Conservation (phyloP, 1,140 invertebrate genomes). For the Bradysia coprophila region DNA sequence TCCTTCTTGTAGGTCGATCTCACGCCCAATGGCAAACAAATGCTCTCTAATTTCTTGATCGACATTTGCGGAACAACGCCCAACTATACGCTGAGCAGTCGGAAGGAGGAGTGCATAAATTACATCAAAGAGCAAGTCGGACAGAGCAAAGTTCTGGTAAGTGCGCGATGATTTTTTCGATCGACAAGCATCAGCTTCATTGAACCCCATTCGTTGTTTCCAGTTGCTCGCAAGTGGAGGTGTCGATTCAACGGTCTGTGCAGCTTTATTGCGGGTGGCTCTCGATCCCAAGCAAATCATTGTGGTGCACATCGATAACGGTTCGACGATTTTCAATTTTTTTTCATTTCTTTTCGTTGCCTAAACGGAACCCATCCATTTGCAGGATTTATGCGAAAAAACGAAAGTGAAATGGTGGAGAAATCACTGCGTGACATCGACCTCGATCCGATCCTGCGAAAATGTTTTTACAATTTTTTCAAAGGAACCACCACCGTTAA, state of each 20-base stretch:
- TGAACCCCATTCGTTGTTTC: constrained; percentile 9
- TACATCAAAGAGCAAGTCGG: constrained; percentile 84
- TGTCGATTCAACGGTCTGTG: constrained; percentile 97
- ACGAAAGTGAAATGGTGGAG: constrained; percentile 80
- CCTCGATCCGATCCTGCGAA: constrained; percentile 65
- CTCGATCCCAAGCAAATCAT: constrained; percentile 81
- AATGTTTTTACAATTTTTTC: constrained; percentile 51
- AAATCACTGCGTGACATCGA: constrained; percentile 71
- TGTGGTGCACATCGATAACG: constrained; percentile 96
- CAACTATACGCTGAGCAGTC: constrained; percentile 70
- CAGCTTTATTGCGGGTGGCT: constrained; percentile 80
- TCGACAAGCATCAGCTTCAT: constrained; percentile 5
- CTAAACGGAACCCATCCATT: neutral
- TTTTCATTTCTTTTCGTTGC: neutral
- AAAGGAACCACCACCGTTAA: constrained; percentile 56
- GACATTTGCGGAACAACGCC: constrained; percentile 73
- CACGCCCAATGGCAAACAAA: constrained; percentile 75
- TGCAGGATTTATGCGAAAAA: constrained; percentile 85
- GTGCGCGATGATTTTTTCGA: too few relatives aligned
- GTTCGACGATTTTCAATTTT: constrained; percentile 12
- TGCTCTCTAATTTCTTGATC: constrained; percentile 91
- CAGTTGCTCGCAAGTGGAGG: constrained; percentile 91
- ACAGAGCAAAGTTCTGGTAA: constrained; percentile 82
- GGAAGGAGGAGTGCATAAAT: constrained; percentile 84
- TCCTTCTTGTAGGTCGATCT: constrained; percentile 54